These are phyloP conservation scores for Phyto melanocephala DNA, from an alignment of 2,888 invertebrate species.

Conservation along the genomic window DNA sequence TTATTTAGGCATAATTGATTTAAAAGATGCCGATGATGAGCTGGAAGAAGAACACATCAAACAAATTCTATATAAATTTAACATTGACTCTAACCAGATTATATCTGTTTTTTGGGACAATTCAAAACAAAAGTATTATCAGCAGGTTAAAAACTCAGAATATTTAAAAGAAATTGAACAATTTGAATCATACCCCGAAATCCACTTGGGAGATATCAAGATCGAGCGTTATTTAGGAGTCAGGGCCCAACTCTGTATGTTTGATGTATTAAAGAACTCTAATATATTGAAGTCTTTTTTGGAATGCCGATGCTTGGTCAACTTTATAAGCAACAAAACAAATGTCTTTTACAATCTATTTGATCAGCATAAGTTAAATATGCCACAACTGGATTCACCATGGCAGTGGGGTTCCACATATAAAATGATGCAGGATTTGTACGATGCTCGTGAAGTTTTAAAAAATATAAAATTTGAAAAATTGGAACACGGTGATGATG, in stretches of 20 bases:
- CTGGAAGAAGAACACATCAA: constrained; percentile 35
- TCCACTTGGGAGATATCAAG: constrained; percentile 16
- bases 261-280: constrained; percentile 39
- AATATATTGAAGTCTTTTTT: constrained; percentile 24
- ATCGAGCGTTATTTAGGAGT: constrained; percentile 35
- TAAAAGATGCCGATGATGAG: background rate
- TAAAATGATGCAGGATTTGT: constrained; percentile 41
- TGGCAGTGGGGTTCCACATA: constrained; percentile 48
- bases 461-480: constrained; percentile 38
- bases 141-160: constrained; percentile 13
- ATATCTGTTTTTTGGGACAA: constrained; percentile 42
- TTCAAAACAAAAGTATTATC: background rate
- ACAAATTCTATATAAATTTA: constrained; percentile 41
- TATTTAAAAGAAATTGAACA: constrained; percentile 32
- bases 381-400: constrained; percentile 52
- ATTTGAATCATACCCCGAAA: constrained; percentile 8
- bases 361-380: background rate
- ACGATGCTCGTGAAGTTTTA: background rate
- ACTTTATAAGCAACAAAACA: constrained; percentile 34
- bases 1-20: constrained; percentile 31
- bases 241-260: constrained; percentile 30
- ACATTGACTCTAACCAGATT: constrained; percentile 52
- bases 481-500: background rate
- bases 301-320: constrained; percentile 43
- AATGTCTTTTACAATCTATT: constrained; percentile 38